Base-by-base conservation (phyloP, 1,140 invertebrate genomes). In the Subanguina moxae region DNA sequence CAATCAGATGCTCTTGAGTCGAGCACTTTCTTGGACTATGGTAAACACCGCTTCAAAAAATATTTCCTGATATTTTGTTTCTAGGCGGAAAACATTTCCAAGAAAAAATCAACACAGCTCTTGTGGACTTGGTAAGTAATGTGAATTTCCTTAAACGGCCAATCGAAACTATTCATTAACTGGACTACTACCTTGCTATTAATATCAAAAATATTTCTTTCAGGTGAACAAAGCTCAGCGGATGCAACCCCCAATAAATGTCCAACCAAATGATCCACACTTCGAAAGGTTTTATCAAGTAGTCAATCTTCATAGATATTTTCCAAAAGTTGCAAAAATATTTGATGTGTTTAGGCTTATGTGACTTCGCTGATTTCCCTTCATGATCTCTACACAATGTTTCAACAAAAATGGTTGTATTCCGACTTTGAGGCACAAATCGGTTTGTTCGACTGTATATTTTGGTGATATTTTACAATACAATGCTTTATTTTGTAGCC, bases 251-350 rank as follows among this genome's bases (percentile, higher is more conserved):
- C 73, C 73, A 15, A 28, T 59, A 0, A 63, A 66, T 5, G 76
- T 77, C 19, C 57, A 65, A 30, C 62, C 30, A 5, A 67, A 61
- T 23, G 73, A 74, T 38, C 68, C 43, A 48, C 45, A 57, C 32
- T 74, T 76, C 56, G 73, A 74, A 23, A 63, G 69, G 23, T 74
- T 74, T 46, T 74, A 77, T 43, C 73, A 74, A 43, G 71, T 72
- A 48, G 17, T 64, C 25, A 58, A 63, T 61, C 57, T 13, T 52
- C 59, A 65, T 13, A 13, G 8, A 15, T 28, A 72, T 1, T 56
- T 56, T 32, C 11, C 52, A 25, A 21, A 15, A 25, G 0, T 21
- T n/a, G n/a, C n/a, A n/a, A n/a, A n/a, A n/a, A n/a, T n/a, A n/a
- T n/a, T n/a, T n/a, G n/a, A n/a, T n/a, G n/a, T n/a, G n/a, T 59